A percentile compares a stretch with the other conserved stretches of the same genome.
phyloP scores from a whole-genome alignment of 2,113 vertebrate species.

The Leucoraja erinaceus region DNA sequence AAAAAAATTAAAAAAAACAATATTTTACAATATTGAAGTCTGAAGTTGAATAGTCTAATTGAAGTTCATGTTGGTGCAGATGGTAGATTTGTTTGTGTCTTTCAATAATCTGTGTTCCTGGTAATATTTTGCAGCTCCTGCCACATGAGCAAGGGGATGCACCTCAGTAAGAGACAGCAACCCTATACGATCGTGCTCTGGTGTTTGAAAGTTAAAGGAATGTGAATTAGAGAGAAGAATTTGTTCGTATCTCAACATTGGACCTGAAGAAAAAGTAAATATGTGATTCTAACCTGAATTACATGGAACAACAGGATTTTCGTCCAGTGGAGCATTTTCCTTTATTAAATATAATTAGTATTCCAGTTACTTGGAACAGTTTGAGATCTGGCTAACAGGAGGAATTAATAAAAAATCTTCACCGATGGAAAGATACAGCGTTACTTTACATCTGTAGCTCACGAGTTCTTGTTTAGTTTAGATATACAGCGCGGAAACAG shows the following conservation, averaged over 20 bases:
- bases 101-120: not conserved
- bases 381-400: not conserved
- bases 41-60: too few relatives aligned
- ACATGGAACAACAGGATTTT: not conserved
- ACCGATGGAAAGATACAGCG: not conserved
- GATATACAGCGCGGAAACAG: too few relatives aligned
- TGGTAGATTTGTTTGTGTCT: too few relatives aligned
- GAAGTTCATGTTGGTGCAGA: not conserved
- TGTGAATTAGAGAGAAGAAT: not conserved
- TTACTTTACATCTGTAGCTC: not conserved
- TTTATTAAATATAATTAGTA: not conserved
- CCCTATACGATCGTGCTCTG: not conserved
- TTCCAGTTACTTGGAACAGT: constrained; percentile 20
- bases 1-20: too few relatives aligned
- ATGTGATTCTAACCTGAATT: not conserved
- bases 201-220: not conserved
- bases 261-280: not conserved
- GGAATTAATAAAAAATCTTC: constrained; percentile 18
- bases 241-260: not conserved
- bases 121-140: not conserved
- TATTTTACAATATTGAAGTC: too few relatives aligned
- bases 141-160: not conserved
- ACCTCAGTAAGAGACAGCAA: not conserved
- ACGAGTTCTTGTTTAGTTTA: not conserved
- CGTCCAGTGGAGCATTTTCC: not conserved